phyloP scores from a whole-genome alignment of 2,797 vertebrate species.

The Coranthus polyacanthus region DNA sequence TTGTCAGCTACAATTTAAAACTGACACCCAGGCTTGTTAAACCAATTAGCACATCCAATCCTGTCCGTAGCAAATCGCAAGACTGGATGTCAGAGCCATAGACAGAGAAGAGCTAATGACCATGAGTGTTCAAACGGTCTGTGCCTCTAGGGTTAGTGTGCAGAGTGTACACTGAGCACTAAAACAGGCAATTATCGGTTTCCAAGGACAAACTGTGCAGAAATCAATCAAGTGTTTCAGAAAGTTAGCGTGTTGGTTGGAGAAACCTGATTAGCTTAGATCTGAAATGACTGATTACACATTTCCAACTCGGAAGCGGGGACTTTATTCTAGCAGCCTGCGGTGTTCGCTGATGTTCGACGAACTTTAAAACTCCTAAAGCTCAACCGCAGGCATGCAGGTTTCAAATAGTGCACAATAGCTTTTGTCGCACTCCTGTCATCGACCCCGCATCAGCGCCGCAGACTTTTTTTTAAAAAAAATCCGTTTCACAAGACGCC shows the following conservation, averaged over 20 bases:
- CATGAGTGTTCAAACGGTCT: conserved; percentile 34
- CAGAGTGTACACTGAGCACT: conserved; percentile 16
- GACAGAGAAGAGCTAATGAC: conserved; percentile 54
- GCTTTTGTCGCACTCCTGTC: conserved; percentile 31
- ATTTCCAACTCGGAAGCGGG: not conserved
- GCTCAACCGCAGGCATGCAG: not conserved
- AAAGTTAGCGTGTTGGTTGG: conserved; percentile 25
- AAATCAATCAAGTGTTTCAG: conserved; percentile 48
- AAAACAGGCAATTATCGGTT: conserved; percentile 63
- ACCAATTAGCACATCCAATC: conserved; percentile 59
- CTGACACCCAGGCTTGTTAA: conserved; percentile 59
- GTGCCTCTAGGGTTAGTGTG: conserved; percentile 31
- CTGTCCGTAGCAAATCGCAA: conserved; percentile 37
- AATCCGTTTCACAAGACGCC: not conserved
- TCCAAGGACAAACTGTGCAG: conserved; percentile 28
- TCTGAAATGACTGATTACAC: conserved; percentile 45
- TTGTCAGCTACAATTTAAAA: conserved; percentile 48
- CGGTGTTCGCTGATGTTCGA: conserved; percentile 7
- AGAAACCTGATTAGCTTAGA: conserved; percentile 41
- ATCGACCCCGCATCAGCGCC: conserved; percentile 21
- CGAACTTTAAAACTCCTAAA: no score
- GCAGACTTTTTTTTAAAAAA: no score
- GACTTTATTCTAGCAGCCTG: conserved; percentile 1
- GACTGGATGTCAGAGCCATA: conserved; percentile 37
- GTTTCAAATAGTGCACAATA: conserved; percentile 35